Base-by-base conservation (phyloP, 1,140 invertebrate genomes). In the Bradysia coprophila region DNA sequence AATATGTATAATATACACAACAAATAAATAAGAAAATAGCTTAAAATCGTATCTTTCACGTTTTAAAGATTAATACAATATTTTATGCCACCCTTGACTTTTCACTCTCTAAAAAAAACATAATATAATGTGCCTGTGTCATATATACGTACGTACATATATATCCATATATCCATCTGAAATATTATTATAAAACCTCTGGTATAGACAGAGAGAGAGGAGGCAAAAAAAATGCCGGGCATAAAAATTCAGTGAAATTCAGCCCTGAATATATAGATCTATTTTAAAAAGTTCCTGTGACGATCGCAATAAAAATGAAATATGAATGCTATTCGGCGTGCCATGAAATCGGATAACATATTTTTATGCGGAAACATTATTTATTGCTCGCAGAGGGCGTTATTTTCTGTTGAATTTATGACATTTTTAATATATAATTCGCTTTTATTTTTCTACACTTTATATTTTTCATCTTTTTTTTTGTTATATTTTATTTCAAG, bases 341-440 rank as follows among this genome's bases (percentile, higher is more conserved):
- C 39, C 18, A 40, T 40, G 39, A 40, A 40, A 40, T 40, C 39
- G 39, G 39, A 40, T 40, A 40, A 40, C 21, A 28, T 28, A 40
- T 40, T 24, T 40, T 40, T 40, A 40, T 40, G 39, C 39, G 39
- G 39, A 28, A 40, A 40, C 24, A 40, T 40, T 21, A 40, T 40
- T 40, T 40, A 40, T 40, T 40, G 39, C 39, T 40, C 39, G 39
- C 39, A 40, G 39, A 28, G 39, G 39, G 39, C 39, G 39, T 40
- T 40, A 40, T 40, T 38, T 40, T 19, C 6, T 13, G n/a, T 40
- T 23, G 24, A 40, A 40, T 40, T 40, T 40, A 40, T 40, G 39
- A 38, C 36, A 38, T 5, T 38, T 38, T 38, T 38, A 38, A 38
- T 38, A 38, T 38, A 38, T 18, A 38, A 34, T 16, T 15, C 32